phyloP scores from a whole-genome alignment of 2,797 vertebrate genomes.

The Cynopterus sphinx region DNA sequence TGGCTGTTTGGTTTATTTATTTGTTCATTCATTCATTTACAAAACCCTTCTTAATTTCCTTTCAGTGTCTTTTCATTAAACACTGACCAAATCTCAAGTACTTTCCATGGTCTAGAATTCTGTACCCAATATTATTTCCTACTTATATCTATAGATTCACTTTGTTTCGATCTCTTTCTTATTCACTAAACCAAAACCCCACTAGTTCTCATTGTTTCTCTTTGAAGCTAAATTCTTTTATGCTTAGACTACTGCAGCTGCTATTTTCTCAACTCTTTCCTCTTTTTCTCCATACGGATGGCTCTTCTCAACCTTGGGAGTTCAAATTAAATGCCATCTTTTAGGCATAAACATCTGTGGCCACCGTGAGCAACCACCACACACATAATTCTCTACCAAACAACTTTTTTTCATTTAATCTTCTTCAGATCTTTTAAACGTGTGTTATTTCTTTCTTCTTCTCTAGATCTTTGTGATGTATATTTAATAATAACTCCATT shows the following conservation, averaged over 20 bases:
- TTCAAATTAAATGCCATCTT: neutral
- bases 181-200: neutral
- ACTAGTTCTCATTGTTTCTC: neutral
- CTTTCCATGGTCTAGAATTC: neutral
- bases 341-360: neutral
- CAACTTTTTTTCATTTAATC: neutral
- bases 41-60: neutral
- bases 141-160: neutral
- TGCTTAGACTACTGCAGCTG: neutral
- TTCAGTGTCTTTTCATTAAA: neutral
- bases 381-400: neutral
- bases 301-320: neutral
- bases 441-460: neutral
- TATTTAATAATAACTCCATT: neutral
- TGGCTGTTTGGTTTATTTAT: neutral
- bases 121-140: neutral
- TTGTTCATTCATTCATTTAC: neutral
- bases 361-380: neutral
- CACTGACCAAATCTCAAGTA: neutral
- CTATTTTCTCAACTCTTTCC: neutral
- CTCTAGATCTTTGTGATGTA: neutral
- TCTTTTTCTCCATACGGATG: neutral
- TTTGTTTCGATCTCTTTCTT: neutral
- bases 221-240: neutral
- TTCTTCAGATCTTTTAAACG: neutral